Evolutionary conservation across 2,113 vertebrate genomes (phyloP).

Genomic region (Dasypus novemcinctus): DNA sequence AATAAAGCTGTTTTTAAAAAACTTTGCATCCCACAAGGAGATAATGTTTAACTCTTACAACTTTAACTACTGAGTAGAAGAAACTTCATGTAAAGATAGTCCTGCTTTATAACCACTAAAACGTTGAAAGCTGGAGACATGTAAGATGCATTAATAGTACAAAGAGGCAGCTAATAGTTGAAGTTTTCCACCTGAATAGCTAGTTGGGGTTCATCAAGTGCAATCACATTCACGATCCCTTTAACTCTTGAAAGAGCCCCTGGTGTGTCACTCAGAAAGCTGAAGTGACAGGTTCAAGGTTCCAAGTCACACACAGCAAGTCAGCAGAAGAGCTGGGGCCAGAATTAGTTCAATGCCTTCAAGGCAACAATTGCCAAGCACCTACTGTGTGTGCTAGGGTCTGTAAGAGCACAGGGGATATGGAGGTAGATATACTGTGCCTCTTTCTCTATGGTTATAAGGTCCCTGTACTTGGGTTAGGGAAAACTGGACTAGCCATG

Average conservation of each 20-base stretch:
- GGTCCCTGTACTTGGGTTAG: background rate
- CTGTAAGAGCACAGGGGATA: background rate
- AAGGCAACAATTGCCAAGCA: fast-evolving
- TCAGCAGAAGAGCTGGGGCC: background rate
- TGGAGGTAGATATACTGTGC: fast-evolving
- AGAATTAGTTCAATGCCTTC: too few species aligned
- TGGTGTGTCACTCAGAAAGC: background rate
- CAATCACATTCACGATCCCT: too few species aligned
- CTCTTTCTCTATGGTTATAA: background rate
- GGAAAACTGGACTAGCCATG: background rate
- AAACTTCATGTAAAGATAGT: background rate
- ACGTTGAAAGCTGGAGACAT: too few species aligned
- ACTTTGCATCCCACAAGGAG: background rate
- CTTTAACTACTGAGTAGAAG: background rate
- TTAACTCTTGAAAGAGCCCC: background rate
- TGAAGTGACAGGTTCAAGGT: background rate
- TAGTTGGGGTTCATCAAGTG: background rate
- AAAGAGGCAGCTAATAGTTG: background rate
- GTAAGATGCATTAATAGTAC: background rate
- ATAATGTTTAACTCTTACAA: background rate
- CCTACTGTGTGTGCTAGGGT: fast-evolving
- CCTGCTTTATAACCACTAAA: background rate
- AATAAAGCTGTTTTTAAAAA: background rate
- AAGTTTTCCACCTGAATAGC: background rate
- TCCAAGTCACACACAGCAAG: background rate